These are phyloP conservation scores for Antechinus stuartii DNA, from an alignment of 2,113 vertebrate genomes.

Conservation along the genomic window DNA sequence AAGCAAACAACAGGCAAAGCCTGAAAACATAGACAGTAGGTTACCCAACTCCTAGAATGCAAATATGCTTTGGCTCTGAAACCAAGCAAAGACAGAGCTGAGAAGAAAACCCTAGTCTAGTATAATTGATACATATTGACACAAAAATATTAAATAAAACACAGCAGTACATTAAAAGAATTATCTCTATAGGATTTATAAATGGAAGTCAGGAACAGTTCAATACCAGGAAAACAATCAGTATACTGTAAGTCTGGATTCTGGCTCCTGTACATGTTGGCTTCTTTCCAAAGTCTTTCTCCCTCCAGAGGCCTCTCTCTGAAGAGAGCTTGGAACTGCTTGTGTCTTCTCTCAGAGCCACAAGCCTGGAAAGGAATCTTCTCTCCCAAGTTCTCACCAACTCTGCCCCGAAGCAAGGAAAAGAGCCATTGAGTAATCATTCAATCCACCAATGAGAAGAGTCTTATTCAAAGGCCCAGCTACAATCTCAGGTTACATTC, in stretches of 20 bases:
- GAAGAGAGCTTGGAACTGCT: neutral
- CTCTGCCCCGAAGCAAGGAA: neutral
- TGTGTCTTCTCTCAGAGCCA: neutral
- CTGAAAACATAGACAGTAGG: neutral
- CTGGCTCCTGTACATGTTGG: slow-evolving; percentile 1
- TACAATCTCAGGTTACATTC: neutral
- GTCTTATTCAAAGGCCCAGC: neutral
- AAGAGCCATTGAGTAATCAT: neutral
- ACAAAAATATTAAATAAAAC: neutral
- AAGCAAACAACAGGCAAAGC: neutral
- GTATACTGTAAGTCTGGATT: neutral
- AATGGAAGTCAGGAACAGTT: neutral
- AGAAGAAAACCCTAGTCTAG: neutral
- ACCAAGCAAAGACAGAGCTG: neutral
- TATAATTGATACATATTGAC: neutral
- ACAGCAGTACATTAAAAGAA: neutral
- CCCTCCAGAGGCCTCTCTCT: neutral
- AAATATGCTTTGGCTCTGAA: neutral
- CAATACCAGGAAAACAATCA: neutral
- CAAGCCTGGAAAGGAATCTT: neutral
- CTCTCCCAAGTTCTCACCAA: neutral
- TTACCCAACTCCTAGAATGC: neutral
- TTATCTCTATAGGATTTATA: neutral
- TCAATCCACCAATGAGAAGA: neutral
- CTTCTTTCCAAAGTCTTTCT: neutral